These are phyloP conservation scores for Lobophora halterata DNA, from an alignment of 2,888 invertebrate genomes.

Conservation along the genomic window DNA sequence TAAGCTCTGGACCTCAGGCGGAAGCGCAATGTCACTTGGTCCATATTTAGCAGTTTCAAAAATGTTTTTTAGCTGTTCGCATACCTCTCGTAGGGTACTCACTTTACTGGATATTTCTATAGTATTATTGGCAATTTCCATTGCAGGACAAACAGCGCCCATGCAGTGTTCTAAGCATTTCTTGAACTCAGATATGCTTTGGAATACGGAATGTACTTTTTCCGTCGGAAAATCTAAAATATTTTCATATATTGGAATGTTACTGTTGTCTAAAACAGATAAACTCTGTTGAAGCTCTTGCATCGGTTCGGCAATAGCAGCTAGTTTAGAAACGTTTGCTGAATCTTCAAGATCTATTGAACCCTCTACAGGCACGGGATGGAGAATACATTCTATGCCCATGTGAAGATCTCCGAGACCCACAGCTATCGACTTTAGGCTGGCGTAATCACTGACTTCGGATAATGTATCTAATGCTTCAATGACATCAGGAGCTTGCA, in stretches of 20 bases:
- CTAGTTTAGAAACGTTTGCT: slow-evolving; percentile 48
- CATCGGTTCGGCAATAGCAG: slow-evolving; percentile 62
- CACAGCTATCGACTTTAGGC: slow-evolving; percentile 54
- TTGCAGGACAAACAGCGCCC: slow-evolving; percentile 51
- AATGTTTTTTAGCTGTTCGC: slow-evolving; percentile 51
- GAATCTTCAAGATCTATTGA: slow-evolving; percentile 44
- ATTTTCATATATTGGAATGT: slow-evolving; percentile 68
- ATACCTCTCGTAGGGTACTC: slow-evolving; percentile 48
- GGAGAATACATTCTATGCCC: slow-evolving; percentile 59
- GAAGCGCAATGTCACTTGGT: slow-evolving; percentile 8
- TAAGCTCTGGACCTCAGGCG: slow-evolving; percentile 38
- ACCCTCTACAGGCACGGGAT: slow-evolving; percentile 59
- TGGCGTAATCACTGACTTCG: slow-evolving; percentile 58
- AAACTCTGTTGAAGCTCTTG: slow-evolving; percentile 61
- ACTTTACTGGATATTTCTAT: slow-evolving; percentile 61
- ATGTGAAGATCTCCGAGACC: slow-evolving; percentile 52
- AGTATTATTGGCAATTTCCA: slow-evolving; percentile 53
- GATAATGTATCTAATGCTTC: slow-evolving; percentile 62
- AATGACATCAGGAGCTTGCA: slow-evolving; percentile 59
- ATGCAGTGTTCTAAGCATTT: slow-evolving; percentile 56
- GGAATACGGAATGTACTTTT: slow-evolving; percentile 54
- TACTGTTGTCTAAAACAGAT: slow-evolving; percentile 55
- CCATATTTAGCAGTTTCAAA: slow-evolving; percentile 41
- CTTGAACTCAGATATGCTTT: slow-evolving; percentile 57
- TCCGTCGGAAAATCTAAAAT: slow-evolving; percentile 59